A percentile compares a stretch with the other conserved stretches of the same genome.
phyloP scores from a whole-genome alignment of 2,888 invertebrate genomes.

The Rhagonycha fulva region DNA sequence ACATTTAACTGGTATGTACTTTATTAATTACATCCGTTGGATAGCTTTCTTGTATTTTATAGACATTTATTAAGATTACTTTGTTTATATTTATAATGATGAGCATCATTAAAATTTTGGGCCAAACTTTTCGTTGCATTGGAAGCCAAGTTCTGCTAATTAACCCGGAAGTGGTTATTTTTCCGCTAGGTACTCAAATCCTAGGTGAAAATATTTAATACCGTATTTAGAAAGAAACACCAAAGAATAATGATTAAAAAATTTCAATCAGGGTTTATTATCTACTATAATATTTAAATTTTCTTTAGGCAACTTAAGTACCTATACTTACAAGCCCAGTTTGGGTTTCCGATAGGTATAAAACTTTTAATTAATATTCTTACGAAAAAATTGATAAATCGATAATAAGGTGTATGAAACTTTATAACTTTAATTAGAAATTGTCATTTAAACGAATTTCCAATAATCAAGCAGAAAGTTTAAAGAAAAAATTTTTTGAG shows the following conservation, averaged over 20 bases:
- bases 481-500: slow-evolving; percentile 14
- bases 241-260: not conserved
- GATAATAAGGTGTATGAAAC: slow-evolving; percentile 9
- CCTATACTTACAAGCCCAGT: not conserved
- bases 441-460: slow-evolving; percentile 10
- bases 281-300: not conserved
- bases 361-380: slow-evolving; percentile 22
- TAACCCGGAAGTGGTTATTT: not conserved
- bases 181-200: not conserved
- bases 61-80: too few species aligned
- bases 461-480: slow-evolving; percentile 7
- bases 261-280: not conserved
- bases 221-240: not conserved
- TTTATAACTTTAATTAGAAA: slow-evolving; percentile 20
- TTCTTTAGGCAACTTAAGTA: not conserved
- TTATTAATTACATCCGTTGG: not conserved
- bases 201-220: not conserved
- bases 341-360: not conserved
- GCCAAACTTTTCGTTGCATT: too few species aligned
- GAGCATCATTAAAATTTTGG: too few species aligned
- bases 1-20: not conserved
- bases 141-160: not conserved
- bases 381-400: slow-evolving; percentile 23
- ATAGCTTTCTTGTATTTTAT: too few species aligned
- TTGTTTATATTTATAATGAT: too few species aligned